Evolutionary conservation across 2,113 vertebrate genomes (phyloP).

Genomic region (Engystomops pustulosus): DNA sequence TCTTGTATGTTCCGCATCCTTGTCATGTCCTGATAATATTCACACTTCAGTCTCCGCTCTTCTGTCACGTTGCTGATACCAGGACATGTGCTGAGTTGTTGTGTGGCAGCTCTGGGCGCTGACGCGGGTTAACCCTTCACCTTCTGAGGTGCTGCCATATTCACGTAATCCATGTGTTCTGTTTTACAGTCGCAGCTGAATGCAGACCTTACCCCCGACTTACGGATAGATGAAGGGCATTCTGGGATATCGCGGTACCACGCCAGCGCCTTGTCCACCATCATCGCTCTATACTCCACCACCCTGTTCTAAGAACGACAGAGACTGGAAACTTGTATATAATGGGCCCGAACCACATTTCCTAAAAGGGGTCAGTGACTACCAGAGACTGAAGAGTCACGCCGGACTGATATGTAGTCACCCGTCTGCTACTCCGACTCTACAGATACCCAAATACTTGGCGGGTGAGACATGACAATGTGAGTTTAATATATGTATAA

Average conservation of each 20-base stretch:
- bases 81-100: slow-evolving; percentile 12
- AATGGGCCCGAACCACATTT: not conserved
- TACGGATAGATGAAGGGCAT: not conserved
- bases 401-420: slow-evolving; percentile 1
- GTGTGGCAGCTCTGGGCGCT: not conserved
- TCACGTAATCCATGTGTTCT: not conserved
- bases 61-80: not conserved
- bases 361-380: not conserved
- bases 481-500: slow-evolving; percentile 30
- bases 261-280: not conserved
- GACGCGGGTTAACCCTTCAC: not conserved
- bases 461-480: not conserved
- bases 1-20: not conserved
- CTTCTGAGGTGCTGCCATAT: not conserved
- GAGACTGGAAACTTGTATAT: slow-evolving; percentile 13
- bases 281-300: not conserved
- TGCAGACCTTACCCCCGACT: not conserved
- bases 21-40: not conserved
- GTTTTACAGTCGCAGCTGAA: slow-evolving; percentile 47
- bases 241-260: slow-evolving; percentile 9
- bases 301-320: not conserved
- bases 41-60: not conserved
- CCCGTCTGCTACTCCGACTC: not conserved
- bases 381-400: too few relatives aligned
- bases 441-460: not conserved